These are phyloP conservation scores for Seriola aureovittata DNA, from an alignment of 2,113 vertebrate genomes.

Conservation along the genomic window DNA sequence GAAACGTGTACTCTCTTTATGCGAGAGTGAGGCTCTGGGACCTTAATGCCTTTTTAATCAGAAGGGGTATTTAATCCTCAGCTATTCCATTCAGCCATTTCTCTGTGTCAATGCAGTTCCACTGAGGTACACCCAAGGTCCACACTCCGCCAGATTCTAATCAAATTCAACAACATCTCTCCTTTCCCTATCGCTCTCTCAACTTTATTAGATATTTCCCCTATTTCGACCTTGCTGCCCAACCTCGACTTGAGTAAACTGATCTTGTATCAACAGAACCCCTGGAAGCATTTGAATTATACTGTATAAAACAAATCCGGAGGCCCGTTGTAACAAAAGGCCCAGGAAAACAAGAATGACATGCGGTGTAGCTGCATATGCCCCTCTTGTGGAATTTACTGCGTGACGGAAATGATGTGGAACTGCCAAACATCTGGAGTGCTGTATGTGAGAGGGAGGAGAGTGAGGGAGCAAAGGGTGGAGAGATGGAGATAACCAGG, in stretches of 20 bases:
- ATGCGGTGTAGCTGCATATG: constrained; percentile 51
- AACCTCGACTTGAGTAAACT: constrained; percentile 51
- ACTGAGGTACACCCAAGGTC: constrained; percentile 56
- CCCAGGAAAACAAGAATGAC: constrained; percentile 58
- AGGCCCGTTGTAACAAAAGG: constrained; percentile 59
- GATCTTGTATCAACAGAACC: constrained; percentile 68
- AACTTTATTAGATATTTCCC: constrained; percentile 76
- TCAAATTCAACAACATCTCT: constrained; percentile 68
- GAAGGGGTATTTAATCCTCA: constrained; percentile 54
- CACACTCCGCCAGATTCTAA: constrained; percentile 64
- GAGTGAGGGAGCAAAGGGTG: constrained; percentile 51
- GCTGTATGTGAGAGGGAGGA: constrained; percentile 53
- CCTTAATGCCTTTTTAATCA: constrained; percentile 72
- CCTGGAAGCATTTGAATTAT: constrained; percentile 62
- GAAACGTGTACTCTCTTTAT: constrained; percentile 68
- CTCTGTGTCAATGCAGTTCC: constrained; percentile 44
- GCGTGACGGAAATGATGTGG: constrained; percentile 74
- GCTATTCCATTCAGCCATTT: constrained; percentile 57
- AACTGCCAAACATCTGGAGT: constrained; percentile 81
- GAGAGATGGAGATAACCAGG: constrained; percentile 63
- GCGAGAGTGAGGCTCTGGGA: constrained; percentile 54
- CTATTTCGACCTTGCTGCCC: constrained; percentile 42
- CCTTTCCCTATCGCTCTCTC: constrained; percentile 49
- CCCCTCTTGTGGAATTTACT: constrained; percentile 75
- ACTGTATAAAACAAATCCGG: constrained; percentile 60